Base-by-base conservation (phyloP, 2,797 vertebrate genomes). In the Vipera ursinii region DNA sequence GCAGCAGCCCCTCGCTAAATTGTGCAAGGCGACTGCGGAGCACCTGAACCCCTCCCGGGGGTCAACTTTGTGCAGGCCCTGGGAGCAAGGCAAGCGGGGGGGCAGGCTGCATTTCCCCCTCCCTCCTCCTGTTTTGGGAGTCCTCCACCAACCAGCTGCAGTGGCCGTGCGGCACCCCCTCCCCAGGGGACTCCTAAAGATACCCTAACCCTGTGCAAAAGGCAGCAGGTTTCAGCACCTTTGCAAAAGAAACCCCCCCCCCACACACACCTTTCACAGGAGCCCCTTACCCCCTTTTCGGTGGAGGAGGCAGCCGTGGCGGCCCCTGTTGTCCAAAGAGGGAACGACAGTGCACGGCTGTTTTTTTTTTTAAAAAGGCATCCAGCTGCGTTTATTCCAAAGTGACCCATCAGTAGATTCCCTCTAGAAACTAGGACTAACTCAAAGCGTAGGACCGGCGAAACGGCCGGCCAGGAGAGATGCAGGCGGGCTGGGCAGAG, bases 321-420 rank as follows among this genome's bases (percentile, higher is more conserved):
- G 15, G 69, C 6, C 15, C 51, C 86, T 3, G 53, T 14, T 86
- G 15, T 28, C 14, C 14, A 3, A 56, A 57, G 9, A n/a, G 28
- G 86, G 8, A 69, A 28, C 0, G 24, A 53, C 15, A 15, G 15
- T 51, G 24, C 48, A 55, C 4, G 9, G 22, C 82, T 15, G 12
- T 9, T 8, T 0, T 2, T 51, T 92, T 90, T 53, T 93, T 94
- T 96, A 96, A 93, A 96, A 96, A 96, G 96, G 96, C 95, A 95
- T 91, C 91, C 92, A 95, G 94, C 96, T 4, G 86, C 95, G 94
- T 96, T 96, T 96, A 96, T 96, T 96, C 94, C 94, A 96, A 96
- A 95, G 95, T 94, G 94, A 93, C 94, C 51, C 92, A 92, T 92
- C 90, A 93, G 94, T 93, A 95, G 57, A 55, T 73, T 90, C 92